A percentile compares a stretch with the other conserved stretches of the same genome.
Conservation (phyloP, 2,888 invertebrate species). For the Ephialtes manifestator region DNA sequence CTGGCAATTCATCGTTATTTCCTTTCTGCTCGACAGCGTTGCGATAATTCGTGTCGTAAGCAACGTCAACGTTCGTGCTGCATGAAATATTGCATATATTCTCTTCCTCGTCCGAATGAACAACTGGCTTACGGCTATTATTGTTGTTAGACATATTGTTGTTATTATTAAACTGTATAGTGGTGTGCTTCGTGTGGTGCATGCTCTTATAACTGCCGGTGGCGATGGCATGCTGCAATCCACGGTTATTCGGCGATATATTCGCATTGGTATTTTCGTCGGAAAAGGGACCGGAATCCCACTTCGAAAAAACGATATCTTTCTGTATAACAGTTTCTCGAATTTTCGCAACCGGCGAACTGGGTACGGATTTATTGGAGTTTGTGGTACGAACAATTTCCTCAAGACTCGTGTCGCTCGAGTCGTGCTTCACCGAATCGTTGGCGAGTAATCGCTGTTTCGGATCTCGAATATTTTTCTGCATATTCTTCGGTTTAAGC, state of each 20-base stretch:
- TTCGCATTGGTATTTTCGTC: slow-evolving; percentile 56
- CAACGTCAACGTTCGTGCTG: slow-evolving; percentile 65
- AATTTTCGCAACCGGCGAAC: slow-evolving; percentile 61
- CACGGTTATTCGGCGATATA: slow-evolving; percentile 22
- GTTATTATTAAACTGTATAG: slow-evolving; percentile 62
- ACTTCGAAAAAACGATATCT: slow-evolving; percentile 62
- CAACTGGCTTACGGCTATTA: neutral
- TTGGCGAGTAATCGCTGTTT: slow-evolving; percentile 82
- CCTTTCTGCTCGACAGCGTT: slow-evolving; percentile 22
- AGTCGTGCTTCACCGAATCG: slow-evolving; percentile 20
- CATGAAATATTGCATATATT: slow-evolving; percentile 18
- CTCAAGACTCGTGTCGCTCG: slow-evolving; percentile 67
- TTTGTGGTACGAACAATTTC: slow-evolving; percentile 70
- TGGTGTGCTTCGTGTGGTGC: slow-evolving; percentile 62
- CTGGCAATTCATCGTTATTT: neutral
- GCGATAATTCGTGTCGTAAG: slow-evolving; percentile 49
- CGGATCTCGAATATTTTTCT: slow-evolving; percentile 38
- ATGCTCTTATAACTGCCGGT: slow-evolving; percentile 58
- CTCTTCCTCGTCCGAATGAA: slow-evolving; percentile 32
- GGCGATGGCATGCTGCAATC: slow-evolving; percentile 39
- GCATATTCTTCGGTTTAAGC: slow-evolving; percentile 71
- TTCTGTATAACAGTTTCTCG: slow-evolving; percentile 63
- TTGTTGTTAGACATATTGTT: slow-evolving; percentile 48
- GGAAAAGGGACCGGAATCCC: slow-evolving; percentile 55
- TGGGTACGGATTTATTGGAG: slow-evolving; percentile 61